A percentile compares a stretch with the other conserved stretches of the same genome.
phyloP scores from a whole-genome alignment of 1,140 invertebrate genomes.

The Dolichoris vasculosae region DNA sequence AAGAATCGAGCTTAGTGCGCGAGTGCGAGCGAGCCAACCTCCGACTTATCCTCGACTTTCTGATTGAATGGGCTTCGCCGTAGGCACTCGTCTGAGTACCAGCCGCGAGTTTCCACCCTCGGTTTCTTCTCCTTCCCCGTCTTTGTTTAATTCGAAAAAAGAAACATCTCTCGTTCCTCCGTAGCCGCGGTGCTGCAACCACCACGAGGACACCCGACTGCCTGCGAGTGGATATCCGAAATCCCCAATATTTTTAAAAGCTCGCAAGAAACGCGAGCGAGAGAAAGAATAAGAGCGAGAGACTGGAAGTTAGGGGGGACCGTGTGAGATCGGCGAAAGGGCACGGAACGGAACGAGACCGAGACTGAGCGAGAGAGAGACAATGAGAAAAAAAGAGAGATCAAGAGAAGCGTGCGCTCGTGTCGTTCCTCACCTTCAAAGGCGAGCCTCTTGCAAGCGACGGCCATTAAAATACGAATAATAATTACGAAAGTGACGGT shows the following conservation, averaged over 20 bases:
- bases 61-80: conserved; percentile 73
- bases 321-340: conserved; percentile 43
- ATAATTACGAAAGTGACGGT: conserved; percentile 73
- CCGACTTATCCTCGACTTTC: conserved; percentile 58
- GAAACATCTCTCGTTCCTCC: conserved; percentile 46
- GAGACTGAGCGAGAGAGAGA: conserved; percentile 3
- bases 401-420: conserved; percentile 40
- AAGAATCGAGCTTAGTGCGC: conserved; percentile 27
- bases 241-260: conserved; percentile 76
- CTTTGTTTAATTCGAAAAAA: conserved; percentile 66
- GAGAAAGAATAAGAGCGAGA: conserved; percentile 55
- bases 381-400: conserved; percentile 25
- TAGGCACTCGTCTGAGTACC: conserved; percentile 61
- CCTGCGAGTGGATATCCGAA: conserved; percentile 65
- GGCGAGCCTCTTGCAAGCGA: conserved; percentile 62
- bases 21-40: background rate
- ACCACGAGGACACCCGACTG: background rate
- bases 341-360: conserved; percentile 54
- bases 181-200: background rate
- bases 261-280: conserved; percentile 59
- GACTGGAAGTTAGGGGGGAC: conserved; percentile 51
- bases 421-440: conserved; percentile 69
- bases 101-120: conserved; percentile 4
- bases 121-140: conserved; percentile 44
- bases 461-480: conserved; percentile 75